phyloP scores from a whole-genome alignment of 2,888 invertebrate species.

The Automeris io region DNA sequence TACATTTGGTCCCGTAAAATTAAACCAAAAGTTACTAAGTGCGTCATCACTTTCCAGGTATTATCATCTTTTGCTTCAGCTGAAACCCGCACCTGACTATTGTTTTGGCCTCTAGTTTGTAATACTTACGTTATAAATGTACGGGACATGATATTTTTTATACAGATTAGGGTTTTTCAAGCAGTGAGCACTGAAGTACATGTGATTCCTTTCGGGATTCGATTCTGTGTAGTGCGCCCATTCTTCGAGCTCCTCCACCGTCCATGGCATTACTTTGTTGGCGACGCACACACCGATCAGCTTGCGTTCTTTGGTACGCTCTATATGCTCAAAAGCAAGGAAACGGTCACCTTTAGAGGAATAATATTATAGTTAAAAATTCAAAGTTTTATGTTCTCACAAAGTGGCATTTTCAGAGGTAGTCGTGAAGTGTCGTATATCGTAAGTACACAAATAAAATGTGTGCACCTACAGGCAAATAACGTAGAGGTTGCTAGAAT shows the following conservation, averaged over 20 bases:
- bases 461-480: too few relatives aligned
- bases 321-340: slow-evolving; percentile 44
- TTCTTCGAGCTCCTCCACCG: slow-evolving; percentile 65
- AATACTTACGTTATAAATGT: slow-evolving; percentile 72
- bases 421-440: too few relatives aligned
- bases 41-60: too few relatives aligned
- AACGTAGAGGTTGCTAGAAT: too few relatives aligned
- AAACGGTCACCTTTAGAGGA: slow-evolving; percentile 45
- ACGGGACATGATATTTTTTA: slow-evolving; percentile 52
- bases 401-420: too few relatives aligned
- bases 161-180: slow-evolving; percentile 63
- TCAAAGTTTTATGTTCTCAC: too few relatives aligned
- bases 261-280: slow-evolving; percentile 68
- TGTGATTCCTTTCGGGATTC: slow-evolving; percentile 52
- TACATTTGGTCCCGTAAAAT: too few relatives aligned
- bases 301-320: slow-evolving; percentile 46
- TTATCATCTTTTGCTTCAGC: too few relatives aligned
- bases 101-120: too few relatives aligned
- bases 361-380: neutral
- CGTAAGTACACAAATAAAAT: too few relatives aligned
- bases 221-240: slow-evolving; percentile 63
- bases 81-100: too few relatives aligned
- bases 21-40: too few relatives aligned
- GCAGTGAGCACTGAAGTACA: slow-evolving; percentile 72
- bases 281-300: slow-evolving; percentile 69